Conservation (phyloP, 2,888 invertebrate species). For the Bruchidius siliquastri region DNA sequence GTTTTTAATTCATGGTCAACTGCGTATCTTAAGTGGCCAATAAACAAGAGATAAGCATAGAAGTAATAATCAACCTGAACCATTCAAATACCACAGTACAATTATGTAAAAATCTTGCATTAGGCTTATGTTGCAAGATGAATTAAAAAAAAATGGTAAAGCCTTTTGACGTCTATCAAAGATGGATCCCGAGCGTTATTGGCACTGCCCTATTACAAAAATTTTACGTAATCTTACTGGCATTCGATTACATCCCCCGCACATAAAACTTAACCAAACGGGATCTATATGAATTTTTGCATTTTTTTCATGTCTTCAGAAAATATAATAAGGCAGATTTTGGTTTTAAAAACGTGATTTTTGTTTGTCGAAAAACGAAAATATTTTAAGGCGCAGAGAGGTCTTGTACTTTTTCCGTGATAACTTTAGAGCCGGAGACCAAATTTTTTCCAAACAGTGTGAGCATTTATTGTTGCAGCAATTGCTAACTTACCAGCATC, state of each 20-base stretch:
- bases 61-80: not conserved
- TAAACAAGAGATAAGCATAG: no score
- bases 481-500: slow-evolving; percentile 31
- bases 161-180: not conserved
- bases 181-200: not conserved
- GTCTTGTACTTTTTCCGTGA: slow-evolving; percentile 66
- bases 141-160: not conserved
- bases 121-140: not conserved
- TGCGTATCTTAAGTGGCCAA: no score
- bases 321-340: slow-evolving; percentile 68
- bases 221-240: not conserved
- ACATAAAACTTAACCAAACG: not conserved
- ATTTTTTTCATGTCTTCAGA: slow-evolving; percentile 52
- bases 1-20: no score
- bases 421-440: slow-evolving; percentile 56
- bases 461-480: slow-evolving; percentile 19
- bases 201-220: not conserved
- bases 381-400: slow-evolving; percentile 71
- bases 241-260: not conserved
- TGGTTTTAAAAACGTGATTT: slow-evolving; percentile 58
- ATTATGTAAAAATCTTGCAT: not conserved
- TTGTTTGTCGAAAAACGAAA: slow-evolving; percentile 46
- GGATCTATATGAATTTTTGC: slow-evolving; percentile 21
- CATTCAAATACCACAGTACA: not conserved
- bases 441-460: slow-evolving; percentile 51